Evolutionary conservation across 2,113 vertebrate genomes (phyloP).

Genomic region (Tiliqua scincoides): DNA sequence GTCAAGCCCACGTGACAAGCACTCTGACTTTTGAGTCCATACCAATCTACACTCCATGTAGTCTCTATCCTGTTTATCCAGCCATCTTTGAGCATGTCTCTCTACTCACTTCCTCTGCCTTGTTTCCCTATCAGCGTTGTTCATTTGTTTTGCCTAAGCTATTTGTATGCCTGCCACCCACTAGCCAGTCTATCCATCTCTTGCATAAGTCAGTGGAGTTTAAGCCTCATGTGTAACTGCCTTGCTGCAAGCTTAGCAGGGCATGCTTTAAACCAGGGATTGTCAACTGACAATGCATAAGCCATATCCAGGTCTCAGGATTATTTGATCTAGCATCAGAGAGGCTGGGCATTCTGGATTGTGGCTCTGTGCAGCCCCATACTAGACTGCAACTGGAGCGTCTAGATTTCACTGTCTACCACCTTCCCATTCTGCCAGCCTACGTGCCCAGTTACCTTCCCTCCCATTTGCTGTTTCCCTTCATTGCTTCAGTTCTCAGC

Average conservation of each 20-base stretch:
- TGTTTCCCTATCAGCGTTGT: constrained; percentile 15
- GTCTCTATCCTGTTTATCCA: not conserved
- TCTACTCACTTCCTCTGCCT: constrained; percentile 3
- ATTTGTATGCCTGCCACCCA: constrained; percentile 15
- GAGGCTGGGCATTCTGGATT: not conserved
- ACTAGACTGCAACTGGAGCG: not conserved
- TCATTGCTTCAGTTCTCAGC: too few relatives aligned
- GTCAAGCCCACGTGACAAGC: not conserved
- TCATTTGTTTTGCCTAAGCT: constrained; percentile 44
- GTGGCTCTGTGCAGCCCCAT: not conserved
- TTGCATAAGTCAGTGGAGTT: not conserved
- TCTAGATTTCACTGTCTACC: too few relatives aligned
- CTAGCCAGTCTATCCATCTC: not conserved
- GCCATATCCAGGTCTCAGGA: too few relatives aligned
- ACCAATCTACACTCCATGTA: not conserved
- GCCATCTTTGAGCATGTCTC: constrained; percentile 12
- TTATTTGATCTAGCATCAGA: not conserved
- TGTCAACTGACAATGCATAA: not conserved
- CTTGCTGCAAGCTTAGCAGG: not conserved
- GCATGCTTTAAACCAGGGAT: not conserved
- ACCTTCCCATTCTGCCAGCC: not conserved
- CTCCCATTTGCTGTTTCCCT: too few relatives aligned
- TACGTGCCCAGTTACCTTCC: too few relatives aligned
- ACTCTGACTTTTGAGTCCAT: not conserved
- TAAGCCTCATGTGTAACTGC: not conserved